Conservation (phyloP, 1,140 invertebrate species). For the Subanguina moxae region DNA sequence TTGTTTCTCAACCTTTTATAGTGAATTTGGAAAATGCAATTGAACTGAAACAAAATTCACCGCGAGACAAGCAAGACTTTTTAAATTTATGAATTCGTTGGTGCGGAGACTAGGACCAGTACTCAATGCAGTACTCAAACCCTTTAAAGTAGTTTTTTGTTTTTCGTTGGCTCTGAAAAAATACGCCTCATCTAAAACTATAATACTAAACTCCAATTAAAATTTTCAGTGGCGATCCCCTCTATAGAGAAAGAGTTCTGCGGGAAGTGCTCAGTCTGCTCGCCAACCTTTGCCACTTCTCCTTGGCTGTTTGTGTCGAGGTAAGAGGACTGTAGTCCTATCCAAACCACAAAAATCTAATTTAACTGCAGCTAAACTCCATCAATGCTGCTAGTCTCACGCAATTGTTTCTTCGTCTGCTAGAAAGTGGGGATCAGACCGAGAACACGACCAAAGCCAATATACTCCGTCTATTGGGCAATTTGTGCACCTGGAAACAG, state of each 20-base stretch:
- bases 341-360: background rate
- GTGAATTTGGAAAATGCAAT: no score
- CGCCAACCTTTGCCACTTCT: constrained; percentile 13
- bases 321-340: background rate
- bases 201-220: no score
- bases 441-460: constrained; percentile 1
- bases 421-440: background rate
- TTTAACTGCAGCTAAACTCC: background rate
- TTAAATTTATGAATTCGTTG: no score
- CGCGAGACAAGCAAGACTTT: no score
- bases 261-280: constrained; percentile 2
- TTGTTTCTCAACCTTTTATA: no score
- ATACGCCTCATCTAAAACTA: no score
- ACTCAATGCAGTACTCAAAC: no score
- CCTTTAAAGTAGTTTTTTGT: no score
- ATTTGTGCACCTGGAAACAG: constrained; percentile 5
- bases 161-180: no score
- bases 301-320: constrained; percentile 6
- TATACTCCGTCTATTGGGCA: constrained; percentile 4
- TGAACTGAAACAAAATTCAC: no score
- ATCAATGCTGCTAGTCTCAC: no score
- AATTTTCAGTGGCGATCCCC: background rate
- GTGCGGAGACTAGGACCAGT: no score
- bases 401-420: background rate
- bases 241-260: background rate